Evolutionary conservation across 2,888 invertebrate species (phyloP), one percentile per base, ranked within the genome.

Genomic region (Orchesellides sinensis): DNA sequence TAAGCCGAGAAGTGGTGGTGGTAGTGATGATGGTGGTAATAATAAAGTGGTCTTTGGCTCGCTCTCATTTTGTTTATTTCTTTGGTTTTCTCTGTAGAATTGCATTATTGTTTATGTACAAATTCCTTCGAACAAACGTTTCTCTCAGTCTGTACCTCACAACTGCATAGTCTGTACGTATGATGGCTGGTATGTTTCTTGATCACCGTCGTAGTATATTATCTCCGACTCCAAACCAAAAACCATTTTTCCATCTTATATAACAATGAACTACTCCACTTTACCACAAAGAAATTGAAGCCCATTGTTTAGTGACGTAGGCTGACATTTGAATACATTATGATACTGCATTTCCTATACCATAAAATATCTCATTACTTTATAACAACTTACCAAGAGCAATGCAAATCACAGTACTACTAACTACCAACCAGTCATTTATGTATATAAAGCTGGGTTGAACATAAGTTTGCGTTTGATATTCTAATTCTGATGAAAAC

Each of bases 231-330:
- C n/a, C n/a, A n/a, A 23, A 19, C 19, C 8, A 21, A 17, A 49
- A 49, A 17, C 17, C 49, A 49, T 70, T 56, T 59, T 59, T 59
- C 19, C 35, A 32, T 59, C 40, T 59, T 27, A 4, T 27, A 27
- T 56, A 49, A 70, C 70, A 56, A 72, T 72, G 59, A 72, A 72
- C 59, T 72, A 72, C 72, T 72, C 59, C 19, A 72, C 59, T 59
- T 72, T 59, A 59, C 27, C 12, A 56, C 35, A 40, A 72, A 61
- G 69, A 70, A 45, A 45, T 61, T 72, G 59, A 72, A 72, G 40
- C 40, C 72, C 59, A 72, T 72, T 72, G 72, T 72, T 45, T 47
- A 32, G 19, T 29, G 27, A 19, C 23, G 59, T 12, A 32, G 6
- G 17, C 40, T 72, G 72, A 72, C 56, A 72, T 61, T 27, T 72